These are phyloP conservation scores for Cebus imitator DNA, from an alignment of 2,113 vertebrate genomes.

Conservation along the genomic window DNA sequence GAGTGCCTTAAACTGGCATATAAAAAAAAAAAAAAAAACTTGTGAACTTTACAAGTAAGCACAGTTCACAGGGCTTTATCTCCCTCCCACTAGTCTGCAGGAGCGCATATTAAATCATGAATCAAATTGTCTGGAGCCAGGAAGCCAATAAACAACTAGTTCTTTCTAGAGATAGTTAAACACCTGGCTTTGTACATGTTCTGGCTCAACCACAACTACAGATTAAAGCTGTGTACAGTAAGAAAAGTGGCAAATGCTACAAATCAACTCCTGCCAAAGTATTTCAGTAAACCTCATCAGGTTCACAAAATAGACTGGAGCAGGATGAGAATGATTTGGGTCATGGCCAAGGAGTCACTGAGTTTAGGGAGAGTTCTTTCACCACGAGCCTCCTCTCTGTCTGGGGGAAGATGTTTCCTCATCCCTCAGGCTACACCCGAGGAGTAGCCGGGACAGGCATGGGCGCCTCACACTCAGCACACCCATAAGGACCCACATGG, in stretches of 20 bases:
- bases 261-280: neutral
- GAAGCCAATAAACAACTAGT: neutral
- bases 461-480: neutral
- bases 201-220: neutral
- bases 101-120: neutral
- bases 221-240: neutral
- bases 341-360: too few relatives aligned
- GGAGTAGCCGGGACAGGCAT: neutral
- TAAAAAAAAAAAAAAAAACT: neutral
- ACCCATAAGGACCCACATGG: neutral
- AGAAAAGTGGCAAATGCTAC: neutral
- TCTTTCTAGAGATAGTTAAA: neutral
- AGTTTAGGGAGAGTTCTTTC: neutral
- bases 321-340: neutral
- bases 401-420: neutral
- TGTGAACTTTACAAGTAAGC: neutral
- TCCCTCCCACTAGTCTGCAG: neutral
- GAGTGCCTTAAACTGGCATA: too few relatives aligned
- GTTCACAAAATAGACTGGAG: neutral
- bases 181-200: neutral
- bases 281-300: neutral
- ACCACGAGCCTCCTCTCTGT: neutral
- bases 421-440: neutral
- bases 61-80: neutral
- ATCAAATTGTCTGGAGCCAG: neutral